phyloP scores from a whole-genome alignment of 1,140 invertebrate species.

The Drosophila novamexicana region DNA sequence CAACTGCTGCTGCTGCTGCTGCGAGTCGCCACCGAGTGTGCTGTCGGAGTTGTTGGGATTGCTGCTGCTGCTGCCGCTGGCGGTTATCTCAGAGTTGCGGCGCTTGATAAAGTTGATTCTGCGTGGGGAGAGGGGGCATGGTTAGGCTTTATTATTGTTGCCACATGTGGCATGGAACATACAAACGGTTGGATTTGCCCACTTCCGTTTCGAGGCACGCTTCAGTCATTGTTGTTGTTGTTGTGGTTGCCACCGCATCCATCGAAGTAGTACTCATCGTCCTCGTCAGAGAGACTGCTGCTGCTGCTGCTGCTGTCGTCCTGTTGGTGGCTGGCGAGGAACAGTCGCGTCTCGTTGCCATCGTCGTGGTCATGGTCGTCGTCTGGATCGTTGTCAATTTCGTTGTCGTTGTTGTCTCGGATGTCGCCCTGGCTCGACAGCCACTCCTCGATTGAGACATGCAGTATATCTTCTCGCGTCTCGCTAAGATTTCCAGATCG shows the following conservation, averaged over 20 bases:
- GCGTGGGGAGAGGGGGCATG: constrained; percentile 5
- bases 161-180: constrained; percentile 33
- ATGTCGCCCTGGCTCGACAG: constrained; percentile 80
- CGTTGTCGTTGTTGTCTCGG: constrained; percentile 52
- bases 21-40: constrained; percentile 63
- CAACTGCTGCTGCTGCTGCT: constrained; percentile 32
- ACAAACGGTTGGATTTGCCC: constrained; percentile 79
- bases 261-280: constrained; percentile 83
- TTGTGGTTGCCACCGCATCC: constrained; percentile 59
- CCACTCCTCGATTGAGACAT: constrained; percentile 85
- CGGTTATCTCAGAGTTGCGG: constrained; percentile 81
- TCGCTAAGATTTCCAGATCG: constrained; percentile 85
- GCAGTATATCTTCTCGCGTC: constrained; percentile 84
- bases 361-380: constrained; percentile 35
- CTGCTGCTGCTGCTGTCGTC: constrained; percentile 61
- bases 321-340: constrained; percentile 63
- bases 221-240: constrained; percentile 69
- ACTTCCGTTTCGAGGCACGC: constrained; percentile 67
- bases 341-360: constrained; percentile 62
- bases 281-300: constrained; percentile 78
- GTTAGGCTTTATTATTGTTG: background rate
- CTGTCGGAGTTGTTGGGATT: constrained; percentile 81
- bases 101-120: constrained; percentile 86
- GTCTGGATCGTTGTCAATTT: constrained; percentile 45
- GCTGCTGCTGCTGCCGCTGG: constrained; percentile 64